phyloP scores from a whole-genome alignment of 2,113 vertebrate genomes.

The Axis porcinus region DNA sequence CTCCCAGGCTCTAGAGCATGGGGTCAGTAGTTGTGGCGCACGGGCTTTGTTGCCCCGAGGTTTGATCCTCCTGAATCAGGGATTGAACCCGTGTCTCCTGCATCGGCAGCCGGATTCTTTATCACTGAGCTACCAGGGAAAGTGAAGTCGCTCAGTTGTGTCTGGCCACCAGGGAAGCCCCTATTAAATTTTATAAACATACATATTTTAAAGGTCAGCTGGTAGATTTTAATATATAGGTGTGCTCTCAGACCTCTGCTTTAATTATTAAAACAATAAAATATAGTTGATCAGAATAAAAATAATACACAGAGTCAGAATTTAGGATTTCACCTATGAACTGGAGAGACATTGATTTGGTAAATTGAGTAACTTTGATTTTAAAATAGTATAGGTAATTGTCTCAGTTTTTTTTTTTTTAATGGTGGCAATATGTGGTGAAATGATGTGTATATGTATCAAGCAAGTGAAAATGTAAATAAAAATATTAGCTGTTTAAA shows the following conservation, averaged over 20 bases:
- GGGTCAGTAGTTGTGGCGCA: background rate
- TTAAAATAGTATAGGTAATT: background rate
- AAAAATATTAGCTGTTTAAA: background rate
- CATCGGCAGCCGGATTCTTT: background rate
- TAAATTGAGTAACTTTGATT: background rate
- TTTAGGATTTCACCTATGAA: background rate
- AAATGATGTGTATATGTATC: background rate
- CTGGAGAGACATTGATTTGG: background rate
- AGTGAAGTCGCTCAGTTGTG: no score
- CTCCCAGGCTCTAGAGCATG: background rate
- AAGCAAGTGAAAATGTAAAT: background rate
- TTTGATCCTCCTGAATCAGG: background rate
- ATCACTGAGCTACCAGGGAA: background rate
- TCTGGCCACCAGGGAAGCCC: background rate
- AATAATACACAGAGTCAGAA: background rate
- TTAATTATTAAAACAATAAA: conserved; percentile 1
- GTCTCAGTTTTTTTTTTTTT: background rate
- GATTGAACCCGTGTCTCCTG: background rate
- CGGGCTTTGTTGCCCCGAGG: background rate
- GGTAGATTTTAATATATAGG: background rate
- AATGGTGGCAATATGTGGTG: background rate
- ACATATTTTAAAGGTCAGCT: background rate
- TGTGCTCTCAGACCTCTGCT: background rate
- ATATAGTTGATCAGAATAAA: background rate
- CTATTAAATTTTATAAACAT: background rate